Evolutionary conservation across 37 sponge, comb jelly and placozoan species (phyloP), one percentile per base, ranked within the genome.

Genomic region (Ianthella basta): DNA sequence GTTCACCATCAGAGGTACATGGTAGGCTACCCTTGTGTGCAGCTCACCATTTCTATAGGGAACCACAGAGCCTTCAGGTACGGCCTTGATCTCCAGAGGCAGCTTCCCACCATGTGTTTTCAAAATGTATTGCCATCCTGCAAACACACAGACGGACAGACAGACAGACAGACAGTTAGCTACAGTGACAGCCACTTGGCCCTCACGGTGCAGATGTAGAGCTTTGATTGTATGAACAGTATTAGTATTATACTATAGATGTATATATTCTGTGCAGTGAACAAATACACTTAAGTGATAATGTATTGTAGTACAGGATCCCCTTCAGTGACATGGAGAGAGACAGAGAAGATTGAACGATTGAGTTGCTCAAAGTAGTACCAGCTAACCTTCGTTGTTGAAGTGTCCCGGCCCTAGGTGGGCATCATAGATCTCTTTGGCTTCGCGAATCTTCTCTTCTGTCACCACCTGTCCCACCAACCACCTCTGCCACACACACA

Each of bases 391-490:
- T 29, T 89, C 93, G 8, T 97, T 78, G 65, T 95, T 97, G 87
- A 97, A 97, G 13, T 85, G 15, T 29, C 87, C 93, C 33, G 91
- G 86, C 15, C 91, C 92, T 24, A 97, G 60, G 84, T 97, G 97
- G 54, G 80, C 87, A 38, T 90, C 88, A 79, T 70, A 90, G 19
- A 95, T 33, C 20, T 59, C 93, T 55, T 90, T 92, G 21, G 97
- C 97, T 65, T 92, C 89, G 0, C 82, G 83, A 24, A 97, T 87
- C 89, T 97, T 97, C 86, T 97, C 95, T 68, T 87, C 78, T 18
- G 97, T 95, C 59, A 97, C 95, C 59, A 97, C 97, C 35, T 68
- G 67, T 60, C 97, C 97, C 30, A 82, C 67, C 25, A 97, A 85
- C 81, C 84, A 91, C 57, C 72, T 84, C 93, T 97, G 60, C 13